These are phyloP conservation scores for Luffia ferchaultella DNA, from an alignment of 2,888 invertebrate species.

Conservation along the genomic window DNA sequence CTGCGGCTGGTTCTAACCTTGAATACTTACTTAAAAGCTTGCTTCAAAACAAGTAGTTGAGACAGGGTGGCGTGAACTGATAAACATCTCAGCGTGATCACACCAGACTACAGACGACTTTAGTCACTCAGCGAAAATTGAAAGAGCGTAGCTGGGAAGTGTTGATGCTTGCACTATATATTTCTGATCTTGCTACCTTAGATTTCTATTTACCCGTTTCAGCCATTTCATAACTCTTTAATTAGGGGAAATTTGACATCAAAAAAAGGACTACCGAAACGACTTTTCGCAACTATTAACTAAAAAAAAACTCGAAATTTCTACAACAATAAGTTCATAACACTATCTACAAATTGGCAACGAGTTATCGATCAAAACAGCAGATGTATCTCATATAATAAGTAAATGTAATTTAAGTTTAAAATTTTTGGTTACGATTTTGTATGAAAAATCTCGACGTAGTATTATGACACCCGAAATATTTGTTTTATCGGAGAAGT, in stretches of 20 bases:
- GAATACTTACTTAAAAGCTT: too few species aligned
- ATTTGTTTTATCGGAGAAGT: too few species aligned
- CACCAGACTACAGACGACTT: neutral
- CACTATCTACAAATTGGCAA: neutral
- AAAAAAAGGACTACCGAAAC: neutral
- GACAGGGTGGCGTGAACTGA: neutral
- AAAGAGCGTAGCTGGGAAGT: neutral
- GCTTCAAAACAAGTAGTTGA: neutral
- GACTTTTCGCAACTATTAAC: neutral
- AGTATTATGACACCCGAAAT: too few species aligned
- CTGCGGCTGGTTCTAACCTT: too few species aligned
- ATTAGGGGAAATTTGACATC: neutral
- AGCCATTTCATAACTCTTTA: neutral
- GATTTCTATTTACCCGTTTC: neutral
- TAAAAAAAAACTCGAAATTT: neutral
- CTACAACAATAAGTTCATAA: neutral
- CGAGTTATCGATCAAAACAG: neutral
- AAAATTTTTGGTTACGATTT: too few species aligned
- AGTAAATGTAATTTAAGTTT: too few species aligned
- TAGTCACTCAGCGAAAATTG: neutral
- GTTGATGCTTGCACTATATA: neutral
- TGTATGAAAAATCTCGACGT: too few species aligned
- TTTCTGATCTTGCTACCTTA: neutral
- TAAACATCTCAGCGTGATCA: too few species aligned
- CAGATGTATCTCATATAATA: neutral